Percentiles rank a stretch among this genome's conserved stretches.
Conservation (phyloP, 2,888 invertebrate genomes). For the Melanargia galathea region DNA sequence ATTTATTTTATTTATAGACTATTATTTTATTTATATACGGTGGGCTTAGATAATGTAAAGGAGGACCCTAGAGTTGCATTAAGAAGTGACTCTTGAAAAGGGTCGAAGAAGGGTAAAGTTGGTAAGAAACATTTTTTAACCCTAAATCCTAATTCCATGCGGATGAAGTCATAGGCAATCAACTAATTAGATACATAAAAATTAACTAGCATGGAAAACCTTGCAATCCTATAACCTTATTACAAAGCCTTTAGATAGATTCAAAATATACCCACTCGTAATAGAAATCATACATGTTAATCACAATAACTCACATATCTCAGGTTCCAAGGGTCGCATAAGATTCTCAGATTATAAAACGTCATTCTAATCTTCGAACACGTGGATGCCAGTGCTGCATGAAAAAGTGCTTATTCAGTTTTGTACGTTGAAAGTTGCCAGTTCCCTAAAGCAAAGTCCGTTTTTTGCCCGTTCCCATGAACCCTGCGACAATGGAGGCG, state of each 20-base stretch:
- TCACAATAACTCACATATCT: conserved; percentile 29
- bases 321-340: conserved; percentile 48
- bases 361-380: conserved; percentile 69
- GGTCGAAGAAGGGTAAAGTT: too few relatives aligned
- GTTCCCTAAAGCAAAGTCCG: conserved; percentile 68
- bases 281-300: conserved; percentile 1
- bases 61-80: too few relatives aligned
- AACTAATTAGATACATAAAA: too few relatives aligned
- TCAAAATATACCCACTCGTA: neutral
- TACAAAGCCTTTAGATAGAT: neutral
- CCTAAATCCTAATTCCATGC: too few relatives aligned
- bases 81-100: too few relatives aligned
- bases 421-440: conserved; percentile 57
- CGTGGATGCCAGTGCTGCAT: conserved; percentile 66
- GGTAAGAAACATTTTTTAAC: too few relatives aligned
- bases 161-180: too few relatives aligned
- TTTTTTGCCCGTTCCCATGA: conserved; percentile 81
- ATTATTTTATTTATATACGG: too few relatives aligned
- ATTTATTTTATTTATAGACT: too few relatives aligned
- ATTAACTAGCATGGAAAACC: too few relatives aligned
- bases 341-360: conserved; percentile 65
- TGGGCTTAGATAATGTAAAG: too few relatives aligned
- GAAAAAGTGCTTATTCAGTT: conserved; percentile 79
- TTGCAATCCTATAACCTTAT: too few relatives aligned
- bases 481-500: conserved; percentile 75